phyloP scores from a whole-genome alignment of 2,888 invertebrate genomes.

The Coelopa pilipes region DNA sequence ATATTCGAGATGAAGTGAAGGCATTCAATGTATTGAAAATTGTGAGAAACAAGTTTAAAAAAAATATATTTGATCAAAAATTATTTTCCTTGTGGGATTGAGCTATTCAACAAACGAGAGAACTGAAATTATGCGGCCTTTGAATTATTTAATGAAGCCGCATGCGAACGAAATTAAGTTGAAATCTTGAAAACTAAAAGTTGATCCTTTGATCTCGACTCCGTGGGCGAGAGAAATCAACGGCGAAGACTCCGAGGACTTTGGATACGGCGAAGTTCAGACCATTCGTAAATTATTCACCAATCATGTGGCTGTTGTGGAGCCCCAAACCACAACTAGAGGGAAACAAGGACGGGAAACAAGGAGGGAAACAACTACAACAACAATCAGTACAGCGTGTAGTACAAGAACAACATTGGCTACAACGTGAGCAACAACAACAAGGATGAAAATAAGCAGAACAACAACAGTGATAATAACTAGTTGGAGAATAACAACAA shows the following conservation, averaged over 20 bases:
- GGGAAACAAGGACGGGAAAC: not conserved
- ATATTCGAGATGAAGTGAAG: not conserved
- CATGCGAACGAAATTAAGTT: not conserved
- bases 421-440: no score
- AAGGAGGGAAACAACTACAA: not conserved
- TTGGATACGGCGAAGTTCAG: constrained; percentile 1
- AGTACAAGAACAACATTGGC: no score
- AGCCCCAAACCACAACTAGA: no score
- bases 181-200: not conserved
- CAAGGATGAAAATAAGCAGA: no score
- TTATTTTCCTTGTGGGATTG: not conserved
- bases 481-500: not conserved
- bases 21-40: not conserved
- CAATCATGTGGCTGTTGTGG: constrained; percentile 21
- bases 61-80: not conserved
- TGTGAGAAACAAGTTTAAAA: not conserved
- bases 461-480: no score
- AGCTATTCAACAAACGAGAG: not conserved
- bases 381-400: no score
- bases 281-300: constrained; percentile 23
- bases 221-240: not conserved
- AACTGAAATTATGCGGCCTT: not conserved
- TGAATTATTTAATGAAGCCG: no score
- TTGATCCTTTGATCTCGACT: constrained; percentile 1
- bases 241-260: not conserved